phyloP scores from a whole-genome alignment of 2,113 vertebrate genomes.

The Istiophorus platypterus region DNA sequence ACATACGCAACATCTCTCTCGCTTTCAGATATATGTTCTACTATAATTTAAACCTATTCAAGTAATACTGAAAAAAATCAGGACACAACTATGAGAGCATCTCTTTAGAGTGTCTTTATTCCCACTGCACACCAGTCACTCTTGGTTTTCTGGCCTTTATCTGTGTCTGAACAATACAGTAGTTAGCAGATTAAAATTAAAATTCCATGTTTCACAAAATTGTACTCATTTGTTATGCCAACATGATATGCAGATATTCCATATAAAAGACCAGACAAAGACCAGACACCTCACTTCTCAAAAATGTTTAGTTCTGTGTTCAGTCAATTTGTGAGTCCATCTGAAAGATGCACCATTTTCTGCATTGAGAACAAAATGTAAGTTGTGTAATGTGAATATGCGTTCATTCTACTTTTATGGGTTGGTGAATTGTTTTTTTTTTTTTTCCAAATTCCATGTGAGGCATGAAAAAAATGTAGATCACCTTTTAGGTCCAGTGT shows the following conservation, averaged over 20 bases:
- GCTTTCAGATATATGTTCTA: no score
- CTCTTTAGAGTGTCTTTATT: conserved; percentile 1
- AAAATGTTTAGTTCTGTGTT: background rate
- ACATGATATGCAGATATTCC: no score
- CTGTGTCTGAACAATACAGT: background rate
- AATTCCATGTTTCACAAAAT: no score
- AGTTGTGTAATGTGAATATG: background rate
- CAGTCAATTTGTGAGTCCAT: background rate
- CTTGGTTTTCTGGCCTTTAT: background rate
- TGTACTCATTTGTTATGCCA: no score
- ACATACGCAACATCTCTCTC: no score
- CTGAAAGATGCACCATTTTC: background rate
- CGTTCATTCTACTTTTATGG: background rate
- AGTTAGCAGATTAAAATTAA: background rate
- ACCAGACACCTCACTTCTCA: background rate
- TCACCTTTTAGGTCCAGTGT: background rate
- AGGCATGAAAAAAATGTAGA: no score
- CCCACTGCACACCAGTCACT: background rate
- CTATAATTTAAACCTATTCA: background rate
- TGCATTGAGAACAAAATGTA: background rate
- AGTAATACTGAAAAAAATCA: background rate
- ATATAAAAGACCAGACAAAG: no score
- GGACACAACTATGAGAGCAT: background rate
- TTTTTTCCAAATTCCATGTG: background rate
- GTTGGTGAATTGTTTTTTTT: background rate